Base-by-base conservation (phyloP, 2,888 invertebrate species). In the Zele albiditarsus region DNA sequence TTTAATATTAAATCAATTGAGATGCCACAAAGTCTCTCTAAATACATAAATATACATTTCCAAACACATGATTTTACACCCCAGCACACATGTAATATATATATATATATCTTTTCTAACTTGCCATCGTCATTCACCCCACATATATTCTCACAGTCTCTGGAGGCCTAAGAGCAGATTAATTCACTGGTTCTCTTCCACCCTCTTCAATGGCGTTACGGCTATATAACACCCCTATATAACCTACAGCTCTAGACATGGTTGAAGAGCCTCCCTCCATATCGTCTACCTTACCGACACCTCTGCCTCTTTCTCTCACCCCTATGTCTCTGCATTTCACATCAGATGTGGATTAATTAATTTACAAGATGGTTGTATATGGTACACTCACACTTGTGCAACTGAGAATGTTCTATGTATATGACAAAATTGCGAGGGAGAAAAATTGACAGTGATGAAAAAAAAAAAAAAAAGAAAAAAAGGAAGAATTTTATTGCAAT, bases 281-380 rank as follows among this genome's bases (percentile, higher is more conserved):
- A 27, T 49, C 20, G 14, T 25, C 28, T 57, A 38, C 57, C 72
- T 72, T 66, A 57, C 38, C 63, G 65, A 60, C n/a, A 27, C 53
- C 70, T 74, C 76, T 71, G 62, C 72, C 23, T 62, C 69, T 31
- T 53, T 25, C 38, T 66, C 6, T 57, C 46, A 28, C 58, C 58
- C 14, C 33, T 58, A 25, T 53, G 27, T 53, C 65, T 42, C 33
- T 66, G 57, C 8, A 46, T 46, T 5, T 73, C 77, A 73, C 73
- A 49, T 71, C 71, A 68, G 57, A 65, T 62, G 69, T 53, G 70
- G 57, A 63, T 69, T 75, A 69, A 76, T 74, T 79, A 73, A 77
- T 78, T 75, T 78, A 78, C 71, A 75, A 77, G 76, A 78, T 80
- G 74, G 69, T 65, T 69, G 53, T 53, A 53, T 53, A 31, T 38